These are phyloP conservation scores for Penaeus vannamei DNA, from an alignment of 1,140 invertebrate genomes.

Conservation along the genomic window DNA sequence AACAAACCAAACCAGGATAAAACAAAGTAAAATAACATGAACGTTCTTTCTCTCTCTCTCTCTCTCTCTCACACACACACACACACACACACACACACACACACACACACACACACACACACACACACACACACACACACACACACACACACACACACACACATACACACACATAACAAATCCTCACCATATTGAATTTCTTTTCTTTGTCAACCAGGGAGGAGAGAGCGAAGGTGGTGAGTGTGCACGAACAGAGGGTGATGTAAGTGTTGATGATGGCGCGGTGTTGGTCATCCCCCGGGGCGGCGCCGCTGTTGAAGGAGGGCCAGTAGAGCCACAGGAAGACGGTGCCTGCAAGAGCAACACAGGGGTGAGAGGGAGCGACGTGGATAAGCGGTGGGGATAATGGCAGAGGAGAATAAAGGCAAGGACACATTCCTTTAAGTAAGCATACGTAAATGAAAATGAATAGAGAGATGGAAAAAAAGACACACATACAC, in stretches of 20 bases:
- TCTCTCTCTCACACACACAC: no score
- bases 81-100: no score
- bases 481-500: no score
- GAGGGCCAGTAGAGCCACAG: constrained; percentile 97
- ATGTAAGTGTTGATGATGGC: constrained; percentile 95
- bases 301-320: constrained; percentile 87
- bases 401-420: neutral
- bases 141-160: no score
- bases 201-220: constrained; percentile 82
- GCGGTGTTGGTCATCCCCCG: constrained; percentile 83
- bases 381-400: neutral
- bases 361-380: neutral
- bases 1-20: no score
- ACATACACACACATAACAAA: neutral
- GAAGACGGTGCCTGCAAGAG: constrained; percentile 86
- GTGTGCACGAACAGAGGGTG: constrained; percentile 85
- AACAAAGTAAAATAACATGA: no score
- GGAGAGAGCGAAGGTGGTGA: constrained; percentile 88
- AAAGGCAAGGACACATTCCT: neutral
- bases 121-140: no score
- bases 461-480: no score
- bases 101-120: no score
- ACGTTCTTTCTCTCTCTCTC: no score
- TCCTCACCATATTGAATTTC: constrained; percentile 86
- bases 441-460: no score